Percentiles rank a stretch among this genome's conserved stretches.
Conservation (phyloP, 2,113 vertebrate genomes). For the Phrynosoma blainvillii region DNA sequence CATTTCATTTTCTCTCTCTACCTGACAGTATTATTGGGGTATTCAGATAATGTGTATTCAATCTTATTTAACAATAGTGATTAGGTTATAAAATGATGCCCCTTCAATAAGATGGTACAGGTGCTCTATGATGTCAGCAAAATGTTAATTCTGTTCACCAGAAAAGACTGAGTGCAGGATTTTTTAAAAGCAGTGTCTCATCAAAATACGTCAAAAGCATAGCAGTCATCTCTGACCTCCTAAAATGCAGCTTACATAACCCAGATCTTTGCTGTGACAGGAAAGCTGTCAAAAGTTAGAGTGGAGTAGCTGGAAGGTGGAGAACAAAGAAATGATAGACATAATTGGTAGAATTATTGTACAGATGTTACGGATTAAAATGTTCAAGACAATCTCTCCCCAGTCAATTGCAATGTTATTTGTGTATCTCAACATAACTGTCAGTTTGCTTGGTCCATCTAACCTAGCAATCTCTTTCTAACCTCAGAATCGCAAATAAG, state of each 20-base stretch:
- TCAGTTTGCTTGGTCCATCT: not conserved
- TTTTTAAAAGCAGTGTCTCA: not conserved
- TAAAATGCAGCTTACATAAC: not conserved
- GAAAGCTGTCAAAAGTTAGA: not conserved
- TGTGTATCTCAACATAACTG: not conserved
- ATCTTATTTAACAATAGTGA: constrained; percentile 44
- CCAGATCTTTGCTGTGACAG: not conserved
- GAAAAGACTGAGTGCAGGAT: accelerated
- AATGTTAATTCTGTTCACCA: constrained; percentile 33
- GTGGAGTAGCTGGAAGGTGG: not conserved
- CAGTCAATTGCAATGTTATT: not conserved
- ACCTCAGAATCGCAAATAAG: not conserved
- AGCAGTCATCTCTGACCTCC: not conserved
- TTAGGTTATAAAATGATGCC: constrained; percentile 23
- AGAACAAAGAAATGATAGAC: not conserved
- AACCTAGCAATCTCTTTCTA: not conserved
- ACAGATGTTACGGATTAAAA: not conserved
- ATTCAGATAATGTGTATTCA: constrained; percentile 40
- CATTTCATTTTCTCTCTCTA: constrained; percentile 20
- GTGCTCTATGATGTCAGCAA: constrained; percentile 21
- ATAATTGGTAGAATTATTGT: not conserved
- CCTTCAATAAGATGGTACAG: constrained; percentile 15
- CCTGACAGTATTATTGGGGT: constrained; percentile 24
- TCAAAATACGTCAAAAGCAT: not conserved
- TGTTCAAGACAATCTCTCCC: not conserved